Evolutionary conservation across 92 coral and sea anemone species (phyloP).

Genomic region (Micromussa lordhowensis): DNA sequence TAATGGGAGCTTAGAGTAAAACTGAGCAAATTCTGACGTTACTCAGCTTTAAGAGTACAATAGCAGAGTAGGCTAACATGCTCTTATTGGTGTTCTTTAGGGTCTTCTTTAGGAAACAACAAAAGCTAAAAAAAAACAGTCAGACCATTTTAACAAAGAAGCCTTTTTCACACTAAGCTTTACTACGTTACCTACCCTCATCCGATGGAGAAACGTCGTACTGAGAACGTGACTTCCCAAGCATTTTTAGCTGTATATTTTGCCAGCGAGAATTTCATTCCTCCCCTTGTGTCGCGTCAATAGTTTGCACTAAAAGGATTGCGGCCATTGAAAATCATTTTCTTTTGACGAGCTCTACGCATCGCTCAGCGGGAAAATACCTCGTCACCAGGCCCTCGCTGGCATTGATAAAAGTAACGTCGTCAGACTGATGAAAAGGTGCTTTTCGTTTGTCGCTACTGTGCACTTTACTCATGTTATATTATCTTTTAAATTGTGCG

Average conservation of each 20-base stretch:
- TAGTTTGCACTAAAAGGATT: too few relatives aligned
- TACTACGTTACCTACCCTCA: neutral
- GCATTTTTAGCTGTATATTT: neutral
- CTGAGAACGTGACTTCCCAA: neutral
- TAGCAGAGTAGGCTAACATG: too few relatives aligned
- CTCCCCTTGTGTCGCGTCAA: too few relatives aligned
- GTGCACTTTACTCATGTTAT: neutral
- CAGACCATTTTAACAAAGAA: neutral
- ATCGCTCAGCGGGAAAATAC: neutral
- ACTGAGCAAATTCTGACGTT: too few relatives aligned
- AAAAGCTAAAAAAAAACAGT: too few relatives aligned
- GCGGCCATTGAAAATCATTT: too few relatives aligned
- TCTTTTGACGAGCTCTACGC: too few relatives aligned
- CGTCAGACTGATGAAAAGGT: neutral
- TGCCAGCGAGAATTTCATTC: too few relatives aligned
- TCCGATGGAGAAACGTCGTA: neutral
- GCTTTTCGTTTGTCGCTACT: neutral
- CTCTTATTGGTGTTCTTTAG: too few relatives aligned
- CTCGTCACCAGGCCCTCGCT: neutral
- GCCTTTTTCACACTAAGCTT: neutral
- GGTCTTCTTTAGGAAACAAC: too few relatives aligned
- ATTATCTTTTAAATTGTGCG: neutral
- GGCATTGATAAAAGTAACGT: neutral
- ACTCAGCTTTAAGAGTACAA: too few relatives aligned
- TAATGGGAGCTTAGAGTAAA: too few relatives aligned